Percentiles rank a stretch among this genome's conserved stretches.
Conservation (phyloP, 2,888 invertebrate species). For the Morpho helenor region DNA sequence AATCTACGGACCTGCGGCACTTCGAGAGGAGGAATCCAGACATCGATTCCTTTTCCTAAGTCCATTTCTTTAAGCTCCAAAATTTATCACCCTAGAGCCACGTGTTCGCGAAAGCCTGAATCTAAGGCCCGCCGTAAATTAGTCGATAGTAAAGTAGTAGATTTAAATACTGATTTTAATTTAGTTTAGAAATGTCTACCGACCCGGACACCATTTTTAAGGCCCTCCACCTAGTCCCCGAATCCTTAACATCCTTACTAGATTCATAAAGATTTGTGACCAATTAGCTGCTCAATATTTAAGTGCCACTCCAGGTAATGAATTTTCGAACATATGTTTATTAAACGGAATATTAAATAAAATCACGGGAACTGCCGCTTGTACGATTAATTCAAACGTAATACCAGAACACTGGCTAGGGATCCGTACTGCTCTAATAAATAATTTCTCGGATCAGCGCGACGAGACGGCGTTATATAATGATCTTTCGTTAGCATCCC, state of each 20-base stretch:
- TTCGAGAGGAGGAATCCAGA: no score
- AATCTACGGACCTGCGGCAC: no score
- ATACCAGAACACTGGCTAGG: constrained; percentile 20
- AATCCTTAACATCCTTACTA: constrained; percentile 48
- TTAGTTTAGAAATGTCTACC: no score
- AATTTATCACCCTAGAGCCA: no score
- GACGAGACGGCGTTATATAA: constrained; percentile 33
- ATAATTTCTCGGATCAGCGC: constrained; percentile 32
- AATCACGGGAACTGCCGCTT: constrained; percentile 17
- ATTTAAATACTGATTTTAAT: no score
- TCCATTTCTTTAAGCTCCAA: no score
- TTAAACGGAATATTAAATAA: constrained; percentile 30
- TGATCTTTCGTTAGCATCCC: constrained; percentile 24
- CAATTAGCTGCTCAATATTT: constrained; percentile 19
- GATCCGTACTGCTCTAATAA: constrained; percentile 27
- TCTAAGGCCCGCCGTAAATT: no score
- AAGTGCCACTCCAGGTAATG: constrained; percentile 10
- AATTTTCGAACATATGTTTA: constrained; percentile 18
- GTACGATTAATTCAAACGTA: no score
- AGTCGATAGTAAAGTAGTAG: no score
- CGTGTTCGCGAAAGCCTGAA: no score
- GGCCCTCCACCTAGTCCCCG: constrained; percentile 50
- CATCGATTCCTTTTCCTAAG: no score
- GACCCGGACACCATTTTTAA: constrained; percentile 1
- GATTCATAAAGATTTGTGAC: constrained; percentile 33